Conservation (phyloP, 2,113 vertebrate genomes). For the Aspiorhynchus laticeps region DNA sequence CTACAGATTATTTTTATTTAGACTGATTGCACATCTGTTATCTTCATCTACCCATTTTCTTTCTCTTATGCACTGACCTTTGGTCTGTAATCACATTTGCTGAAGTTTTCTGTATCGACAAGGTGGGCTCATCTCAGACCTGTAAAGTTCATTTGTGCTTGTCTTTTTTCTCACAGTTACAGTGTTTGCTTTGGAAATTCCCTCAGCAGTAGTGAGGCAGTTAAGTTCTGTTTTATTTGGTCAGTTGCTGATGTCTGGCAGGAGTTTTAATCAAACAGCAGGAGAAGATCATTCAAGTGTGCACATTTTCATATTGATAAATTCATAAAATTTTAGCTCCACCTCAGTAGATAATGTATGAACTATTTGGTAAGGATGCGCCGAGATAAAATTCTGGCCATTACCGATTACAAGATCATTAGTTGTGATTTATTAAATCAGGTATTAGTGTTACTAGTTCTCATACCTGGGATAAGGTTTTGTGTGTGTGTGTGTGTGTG, state of each 20-base stretch:
- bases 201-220: background rate
- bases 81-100: background rate
- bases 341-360: background rate
- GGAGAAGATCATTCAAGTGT: background rate
- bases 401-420: background rate
- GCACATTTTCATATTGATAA: background rate
- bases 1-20: background rate
- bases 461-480: background rate
- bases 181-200: background rate
- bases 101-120: background rate
- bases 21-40: background rate
- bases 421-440: background rate
- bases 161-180: background rate
- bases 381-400: background rate
- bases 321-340: background rate
- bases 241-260: background rate
- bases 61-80: constrained; percentile 21
- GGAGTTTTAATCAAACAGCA: background rate
- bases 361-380: background rate
- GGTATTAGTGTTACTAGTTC: background rate
- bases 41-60: constrained; percentile 34
- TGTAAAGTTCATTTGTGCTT: background rate
- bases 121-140: background rate
- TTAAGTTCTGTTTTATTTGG: background rate
- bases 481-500: background rate